These are phyloP conservation scores for Sitobion miscanthi DNA, from an alignment of 1,140 invertebrate genomes.

Conservation along the genomic window DNA sequence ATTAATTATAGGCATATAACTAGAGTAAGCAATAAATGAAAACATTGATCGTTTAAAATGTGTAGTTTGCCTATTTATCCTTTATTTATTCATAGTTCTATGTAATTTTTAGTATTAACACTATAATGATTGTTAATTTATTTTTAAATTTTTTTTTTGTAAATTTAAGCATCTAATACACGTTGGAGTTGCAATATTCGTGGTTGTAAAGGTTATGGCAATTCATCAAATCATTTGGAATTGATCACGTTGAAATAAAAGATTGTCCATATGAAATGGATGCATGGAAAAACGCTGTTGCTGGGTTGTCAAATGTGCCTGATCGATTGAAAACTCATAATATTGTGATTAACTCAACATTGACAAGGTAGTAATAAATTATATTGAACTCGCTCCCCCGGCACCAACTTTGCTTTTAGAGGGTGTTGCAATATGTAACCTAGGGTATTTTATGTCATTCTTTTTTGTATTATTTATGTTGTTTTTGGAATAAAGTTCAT, in stretches of 20 bases:
- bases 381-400: neutral
- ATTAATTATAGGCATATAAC: neutral
- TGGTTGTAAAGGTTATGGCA: constrained; percentile 40
- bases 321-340: constrained; percentile 20
- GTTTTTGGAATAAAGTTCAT: too few relatives aligned
- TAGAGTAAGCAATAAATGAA: neutral
- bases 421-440: too few relatives aligned
- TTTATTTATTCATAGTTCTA: neutral
- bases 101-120: neutral
- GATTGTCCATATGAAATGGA: constrained; percentile 50
- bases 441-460: too few relatives aligned
- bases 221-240: neutral
- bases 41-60: neutral
- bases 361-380: neutral
- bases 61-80: neutral
- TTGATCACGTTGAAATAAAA: neutral
- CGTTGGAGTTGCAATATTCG: neutral
- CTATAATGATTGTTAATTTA: neutral
- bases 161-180: constrained; percentile 14
- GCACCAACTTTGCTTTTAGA: too few relatives aligned
- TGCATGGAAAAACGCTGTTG: constrained; percentile 33
- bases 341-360: neutral
- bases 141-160: neutral
- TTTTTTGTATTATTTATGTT: too few relatives aligned
- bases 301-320: constrained; percentile 8